A percentile compares a stretch with the other conserved stretches of the same genome.
phyloP scores from a whole-genome alignment of 2,113 vertebrate species.

The Phaethon lepturus region DNA sequence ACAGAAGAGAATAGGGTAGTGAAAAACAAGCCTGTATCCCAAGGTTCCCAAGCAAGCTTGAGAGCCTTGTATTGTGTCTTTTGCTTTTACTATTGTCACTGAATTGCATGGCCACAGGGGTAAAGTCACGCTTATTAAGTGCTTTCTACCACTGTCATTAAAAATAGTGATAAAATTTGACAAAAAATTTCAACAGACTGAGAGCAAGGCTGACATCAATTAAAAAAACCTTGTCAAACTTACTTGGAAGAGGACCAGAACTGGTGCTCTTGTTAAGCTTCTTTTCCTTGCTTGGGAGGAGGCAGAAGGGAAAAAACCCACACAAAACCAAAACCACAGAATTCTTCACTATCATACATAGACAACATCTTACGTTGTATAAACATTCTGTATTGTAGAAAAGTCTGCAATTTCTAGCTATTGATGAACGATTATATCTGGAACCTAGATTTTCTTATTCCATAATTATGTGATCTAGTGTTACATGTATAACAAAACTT shows the following conservation, averaged over 20 bases:
- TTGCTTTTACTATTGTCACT: not conserved
- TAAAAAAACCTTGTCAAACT: not conserved
- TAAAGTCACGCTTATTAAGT: not conserved
- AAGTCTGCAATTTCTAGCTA: not conserved
- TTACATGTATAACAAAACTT: not conserved
- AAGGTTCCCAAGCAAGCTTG: not conserved
- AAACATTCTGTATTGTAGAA: not conserved
- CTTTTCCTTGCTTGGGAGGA: not conserved
- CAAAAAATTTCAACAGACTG: not conserved
- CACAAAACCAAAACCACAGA: not conserved
- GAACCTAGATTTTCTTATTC: not conserved
- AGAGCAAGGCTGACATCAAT: not conserved
- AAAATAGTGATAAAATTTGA: not conserved
- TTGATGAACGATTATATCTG: not conserved
- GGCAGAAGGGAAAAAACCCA: not conserved
- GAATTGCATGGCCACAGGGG: not conserved
- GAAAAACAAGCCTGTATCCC: not conserved
- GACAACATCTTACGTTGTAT: not conserved
- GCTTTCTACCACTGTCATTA: not conserved
- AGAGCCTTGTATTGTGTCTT: not conserved
- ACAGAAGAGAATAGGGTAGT: not conserved
- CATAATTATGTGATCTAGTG: not conserved
- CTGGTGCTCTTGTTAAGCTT: not conserved
- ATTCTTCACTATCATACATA: not conserved
- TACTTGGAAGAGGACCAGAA: not conserved